phyloP scores from a whole-genome alignment of 2,888 invertebrate genomes.

The Colletes collaris region DNA sequence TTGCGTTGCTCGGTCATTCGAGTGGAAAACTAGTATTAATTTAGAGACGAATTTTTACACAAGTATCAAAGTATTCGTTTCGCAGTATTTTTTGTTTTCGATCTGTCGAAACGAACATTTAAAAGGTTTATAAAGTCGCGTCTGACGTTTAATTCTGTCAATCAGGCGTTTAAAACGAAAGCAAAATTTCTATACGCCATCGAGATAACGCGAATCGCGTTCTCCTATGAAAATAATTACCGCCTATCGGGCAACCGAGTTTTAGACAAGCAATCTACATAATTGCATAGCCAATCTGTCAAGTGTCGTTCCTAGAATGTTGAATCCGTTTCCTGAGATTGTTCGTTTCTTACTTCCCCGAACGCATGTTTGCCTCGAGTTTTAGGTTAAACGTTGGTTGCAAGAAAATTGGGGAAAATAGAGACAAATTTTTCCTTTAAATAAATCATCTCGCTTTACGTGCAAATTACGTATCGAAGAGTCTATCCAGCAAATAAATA shows the following conservation, averaged over 20 bases:
- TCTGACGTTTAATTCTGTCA: constrained; percentile 9
- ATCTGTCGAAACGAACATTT: background rate
- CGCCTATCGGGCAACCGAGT: constrained; percentile 21
- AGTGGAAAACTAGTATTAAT: too few relatives aligned
- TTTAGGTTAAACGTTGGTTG: too few relatives aligned
- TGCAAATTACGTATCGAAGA: too few relatives aligned
- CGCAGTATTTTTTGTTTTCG: too few relatives aligned
- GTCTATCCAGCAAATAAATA: too few relatives aligned
- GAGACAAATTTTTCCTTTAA: too few relatives aligned
- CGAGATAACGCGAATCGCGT: constrained; percentile 18
- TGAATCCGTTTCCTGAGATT: constrained; percentile 29
- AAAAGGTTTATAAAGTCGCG: background rate
- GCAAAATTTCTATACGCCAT: background rate
- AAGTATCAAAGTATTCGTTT: background rate
- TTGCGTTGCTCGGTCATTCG: too few relatives aligned
- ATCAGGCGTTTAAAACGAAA: background rate
- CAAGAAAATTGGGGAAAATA: too few relatives aligned
- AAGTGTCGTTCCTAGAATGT: constrained; percentile 46
- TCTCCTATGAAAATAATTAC: constrained; percentile 47
- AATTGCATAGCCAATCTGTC: constrained; percentile 54
- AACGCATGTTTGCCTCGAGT: background rate
- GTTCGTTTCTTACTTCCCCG: constrained; percentile 4
- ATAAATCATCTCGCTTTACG: too few relatives aligned
- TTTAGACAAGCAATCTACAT: constrained; percentile 49
- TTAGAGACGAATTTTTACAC: too few relatives aligned